Percentiles rank a stretch among this genome's conserved stretches.
phyloP scores from a whole-genome alignment of 2,113 vertebrate species.

The Helogale parvula region DNA sequence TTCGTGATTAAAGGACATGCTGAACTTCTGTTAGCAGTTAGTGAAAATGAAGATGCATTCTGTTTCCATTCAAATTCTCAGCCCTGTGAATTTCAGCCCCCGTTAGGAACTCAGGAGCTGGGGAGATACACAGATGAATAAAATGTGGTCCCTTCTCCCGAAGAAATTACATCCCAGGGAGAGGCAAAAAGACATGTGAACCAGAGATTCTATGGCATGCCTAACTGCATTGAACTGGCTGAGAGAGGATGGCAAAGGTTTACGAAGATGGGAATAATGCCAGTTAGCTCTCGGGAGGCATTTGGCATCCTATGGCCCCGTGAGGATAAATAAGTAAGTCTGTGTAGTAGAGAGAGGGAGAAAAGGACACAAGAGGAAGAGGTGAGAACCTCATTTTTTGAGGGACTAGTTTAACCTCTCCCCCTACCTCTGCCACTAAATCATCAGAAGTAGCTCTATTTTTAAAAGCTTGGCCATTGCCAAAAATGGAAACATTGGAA shows the following conservation, averaged over 20 bases:
- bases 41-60: slow-evolving; percentile 41
- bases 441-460: neutral
- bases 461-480: neutral
- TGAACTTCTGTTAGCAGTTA: slow-evolving; percentile 25
- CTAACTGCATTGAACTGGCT: neutral
- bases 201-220: neutral
- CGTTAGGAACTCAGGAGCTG: neutral
- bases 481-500: neutral
- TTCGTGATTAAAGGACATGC: neutral
- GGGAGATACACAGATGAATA: neutral
- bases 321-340: neutral
- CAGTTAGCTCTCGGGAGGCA: neutral
- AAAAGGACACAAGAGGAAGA: neutral
- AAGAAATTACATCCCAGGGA: neutral
- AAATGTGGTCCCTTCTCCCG: neutral
- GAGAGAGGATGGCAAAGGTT: neutral
- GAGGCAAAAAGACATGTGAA: neutral
- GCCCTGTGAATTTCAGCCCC: neutral
- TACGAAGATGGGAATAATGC: neutral
- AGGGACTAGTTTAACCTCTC: neutral
- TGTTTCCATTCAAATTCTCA: slow-evolving; percentile 24
- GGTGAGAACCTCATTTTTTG: neutral
- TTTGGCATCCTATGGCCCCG: neutral
- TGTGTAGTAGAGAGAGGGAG: neutral
- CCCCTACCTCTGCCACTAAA: neutral